A percentile compares a stretch with the other conserved stretches of the same genome.
Evolutionary conservation across 2,113 vertebrate species (phyloP).

Genomic region (Patagioenas fasciata): DNA sequence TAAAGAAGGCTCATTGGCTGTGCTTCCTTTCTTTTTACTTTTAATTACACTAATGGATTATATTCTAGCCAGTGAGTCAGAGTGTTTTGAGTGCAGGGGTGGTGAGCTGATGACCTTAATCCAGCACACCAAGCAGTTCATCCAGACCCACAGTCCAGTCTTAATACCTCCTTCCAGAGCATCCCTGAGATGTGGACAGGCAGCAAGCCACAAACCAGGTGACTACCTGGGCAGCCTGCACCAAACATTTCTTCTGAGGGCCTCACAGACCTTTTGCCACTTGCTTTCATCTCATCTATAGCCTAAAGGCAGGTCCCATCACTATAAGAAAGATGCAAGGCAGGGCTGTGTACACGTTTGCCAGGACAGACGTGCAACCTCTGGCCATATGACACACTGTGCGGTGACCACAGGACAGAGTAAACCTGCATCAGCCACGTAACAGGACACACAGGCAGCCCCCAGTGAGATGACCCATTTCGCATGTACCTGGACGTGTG

Average conservation of each 20-base stretch:
- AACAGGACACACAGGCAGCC: accelerated
- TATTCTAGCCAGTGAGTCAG: not conserved
- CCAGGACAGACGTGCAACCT: not conserved
- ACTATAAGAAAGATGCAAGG: accelerated
- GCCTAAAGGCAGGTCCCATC: not conserved
- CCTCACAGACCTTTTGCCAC: not conserved
- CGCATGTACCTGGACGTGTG: not conserved
- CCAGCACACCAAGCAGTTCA: not conserved
- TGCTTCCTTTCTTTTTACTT: not conserved
- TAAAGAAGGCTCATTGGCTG: not conserved
- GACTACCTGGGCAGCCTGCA: not conserved
- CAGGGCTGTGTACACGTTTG: not conserved
- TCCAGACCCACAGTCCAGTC: not conserved
- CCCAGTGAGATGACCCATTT: not conserved
- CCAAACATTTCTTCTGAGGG: not conserved
- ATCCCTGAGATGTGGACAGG: not conserved
- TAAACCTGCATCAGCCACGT: not conserved
- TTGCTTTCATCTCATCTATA: not conserved
- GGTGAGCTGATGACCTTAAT: conserved; percentile 10
- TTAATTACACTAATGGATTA: conserved; percentile 9
- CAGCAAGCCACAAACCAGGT: not conserved
- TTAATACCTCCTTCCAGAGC: not conserved
- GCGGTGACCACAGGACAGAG: not conserved
- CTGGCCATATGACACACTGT: not conserved
- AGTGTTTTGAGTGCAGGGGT: not conserved